Evolutionary conservation across 2,113 vertebrate genomes (phyloP).

Genomic region (Ctenodactylus gundi): DNA sequence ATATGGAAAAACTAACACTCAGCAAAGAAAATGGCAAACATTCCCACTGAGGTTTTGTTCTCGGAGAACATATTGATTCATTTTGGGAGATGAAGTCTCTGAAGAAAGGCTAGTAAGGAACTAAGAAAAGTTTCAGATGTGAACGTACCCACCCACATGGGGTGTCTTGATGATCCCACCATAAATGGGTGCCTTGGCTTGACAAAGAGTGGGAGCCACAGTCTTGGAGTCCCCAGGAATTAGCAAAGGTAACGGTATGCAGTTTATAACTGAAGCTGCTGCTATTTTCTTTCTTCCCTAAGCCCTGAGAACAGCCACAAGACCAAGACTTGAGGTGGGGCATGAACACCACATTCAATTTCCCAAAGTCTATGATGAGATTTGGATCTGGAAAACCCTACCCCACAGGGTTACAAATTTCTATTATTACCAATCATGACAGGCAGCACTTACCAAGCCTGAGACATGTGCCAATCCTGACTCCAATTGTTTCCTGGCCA

Average conservation of each 20-base stretch:
- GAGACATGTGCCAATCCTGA: background rate
- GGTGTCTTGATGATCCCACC: background rate
- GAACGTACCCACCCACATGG: too few species aligned
- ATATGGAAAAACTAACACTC: slow-evolving; percentile 68
- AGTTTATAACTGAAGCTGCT: background rate
- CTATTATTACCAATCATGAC: background rate
- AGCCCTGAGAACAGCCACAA: background rate
- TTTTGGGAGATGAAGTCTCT: background rate
- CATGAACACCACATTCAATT: background rate
- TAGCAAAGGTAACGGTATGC: background rate
- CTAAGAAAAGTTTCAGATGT: background rate
- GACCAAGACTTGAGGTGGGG: background rate
- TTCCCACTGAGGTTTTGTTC: slow-evolving; percentile 59
- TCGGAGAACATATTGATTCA: slow-evolving; percentile 53
- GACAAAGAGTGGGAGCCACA: accelerated
- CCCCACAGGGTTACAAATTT: background rate
- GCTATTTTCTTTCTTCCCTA: background rate
- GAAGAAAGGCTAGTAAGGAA: background rate
- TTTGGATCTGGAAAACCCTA: background rate
- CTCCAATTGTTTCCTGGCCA: background rate
- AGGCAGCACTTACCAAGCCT: background rate
- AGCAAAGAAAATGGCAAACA: slow-evolving; percentile 70
- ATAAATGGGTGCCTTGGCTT: background rate
- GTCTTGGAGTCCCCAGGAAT: too few species aligned
- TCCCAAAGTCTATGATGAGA: background rate